Base-by-base conservation (phyloP, 2,888 invertebrate species). In the Priocnemis perturbator region DNA sequence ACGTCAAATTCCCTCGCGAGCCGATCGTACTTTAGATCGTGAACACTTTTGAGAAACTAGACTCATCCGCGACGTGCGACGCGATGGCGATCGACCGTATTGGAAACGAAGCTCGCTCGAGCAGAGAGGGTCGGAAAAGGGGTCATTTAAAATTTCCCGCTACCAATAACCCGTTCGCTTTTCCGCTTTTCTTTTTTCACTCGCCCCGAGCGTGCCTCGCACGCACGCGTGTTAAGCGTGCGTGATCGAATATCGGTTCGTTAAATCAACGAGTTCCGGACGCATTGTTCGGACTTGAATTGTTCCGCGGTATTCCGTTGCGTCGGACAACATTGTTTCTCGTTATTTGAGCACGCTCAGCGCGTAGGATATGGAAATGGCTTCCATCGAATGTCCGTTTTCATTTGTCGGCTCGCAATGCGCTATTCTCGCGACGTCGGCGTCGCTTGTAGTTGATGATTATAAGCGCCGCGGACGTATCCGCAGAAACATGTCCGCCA, bases 201-300 rank as follows among this genome's bases (percentile, higher is more conserved):
- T 26, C 3, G 26, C 26, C 37, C 11, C 37, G 37, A 1, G 1
- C 37, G 37, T 9, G 37, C 7, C 1, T 11, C 14, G 37, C 7
- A 3, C 14, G 37, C 26, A 7, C 20, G 57, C 45, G 48, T 60
- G 37, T 64, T 61, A 62, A 67, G 61, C 60, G 45, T 60, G 48
- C 47, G 53, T 23, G 44, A 26, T 47, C 64, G 68, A 62, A 67
- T 67, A 58, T 67, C 67, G 64, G 78, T 72, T 74, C 67, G 72
- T 78, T 76, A 76, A 79, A 79, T 74, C 71, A 72, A 79, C 76
- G 71, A 71, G 67, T 79, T 72, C 67, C 71, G 65, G 50, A 63
- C 57, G 60, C 69, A 76, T 78, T 67, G 76, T 64, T 68, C 70
- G 64, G 65, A 66, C 59, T 67, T 52, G 71, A 74, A 69, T 74